Evolutionary conservation across 2,888 invertebrate species (phyloP), one percentile per base, ranked within the genome.

Genomic region (Beris chalybata): DNA sequence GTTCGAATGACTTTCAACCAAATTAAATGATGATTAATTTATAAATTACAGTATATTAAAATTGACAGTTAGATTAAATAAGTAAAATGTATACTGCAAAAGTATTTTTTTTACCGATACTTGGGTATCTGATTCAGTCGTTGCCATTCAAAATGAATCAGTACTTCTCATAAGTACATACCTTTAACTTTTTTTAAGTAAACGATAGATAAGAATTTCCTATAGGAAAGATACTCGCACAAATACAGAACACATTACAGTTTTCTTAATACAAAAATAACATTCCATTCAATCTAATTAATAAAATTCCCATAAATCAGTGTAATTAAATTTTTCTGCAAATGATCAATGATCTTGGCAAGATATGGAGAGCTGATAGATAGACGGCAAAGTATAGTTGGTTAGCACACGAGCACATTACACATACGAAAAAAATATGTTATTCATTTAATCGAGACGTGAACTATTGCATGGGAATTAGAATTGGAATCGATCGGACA

Each of bases 291-390:
- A 61, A 61, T 61, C 64, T 64, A 64, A 64, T 64, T 64, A 64
- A 64, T 64, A 64, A 64, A 64, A 54, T 54, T 64, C 54, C 64
- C 54, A 64, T 64, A 64, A 64, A 64, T 64, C 64, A 64, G 45
- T 54, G 64, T 54, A 64, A 64, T 64, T 64, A 64, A 64, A 64
- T 64, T 64, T 64, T 54, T 64, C 61, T 61, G 61, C 61, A 61
- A 61, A 50, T 50, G 61, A 61, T 61, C 61, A 52, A 61, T 61
- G 61, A 61, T 61, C 61, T 61, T 61, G 61, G 48, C 11, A 38
- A 61, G 61, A 61, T 61, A 61, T 61, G 52, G 50, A 22, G 32
- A 61, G 50, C 50, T 61, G 61, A 61, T 61, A 53, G n/a, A 53
- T 5, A 58, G 58, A 43, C 43, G 58, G 58, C 45, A 58, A 32